Conservation (phyloP, 2,888 invertebrate genomes). For the Frankliniella fusca region DNA sequence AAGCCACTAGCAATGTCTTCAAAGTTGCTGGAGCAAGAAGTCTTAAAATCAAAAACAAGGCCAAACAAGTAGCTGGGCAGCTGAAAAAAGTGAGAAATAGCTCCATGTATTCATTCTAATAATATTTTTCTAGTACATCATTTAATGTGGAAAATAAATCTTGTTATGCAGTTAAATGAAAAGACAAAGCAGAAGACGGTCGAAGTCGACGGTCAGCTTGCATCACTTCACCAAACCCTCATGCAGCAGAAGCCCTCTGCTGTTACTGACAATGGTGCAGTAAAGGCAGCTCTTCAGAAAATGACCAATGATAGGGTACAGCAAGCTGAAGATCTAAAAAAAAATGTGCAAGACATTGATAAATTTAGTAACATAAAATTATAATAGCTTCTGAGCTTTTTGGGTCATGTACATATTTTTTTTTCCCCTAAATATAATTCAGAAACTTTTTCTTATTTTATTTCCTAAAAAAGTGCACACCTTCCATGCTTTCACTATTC, state of each 20-base stretch:
- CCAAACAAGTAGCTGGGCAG: constrained; percentile 40
- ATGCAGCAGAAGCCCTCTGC: constrained; percentile 39
- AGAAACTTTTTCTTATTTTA: constrained; percentile 16
- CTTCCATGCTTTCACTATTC: not conserved
- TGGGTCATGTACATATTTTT: constrained; percentile 8
- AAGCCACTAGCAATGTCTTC: constrained; percentile 41
- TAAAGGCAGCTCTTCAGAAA: constrained; percentile 28
- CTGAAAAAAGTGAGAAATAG: constrained; percentile 41
- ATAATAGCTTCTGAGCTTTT: constrained; percentile 31
- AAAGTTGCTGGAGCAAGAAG: constrained; percentile 44
- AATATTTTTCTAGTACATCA: constrained; percentile 1
- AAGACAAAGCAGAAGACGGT: constrained; percentile 43
- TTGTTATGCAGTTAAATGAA: constrained; percentile 39
- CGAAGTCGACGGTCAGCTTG: constrained; percentile 45
- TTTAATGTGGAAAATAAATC: constrained; percentile 3
- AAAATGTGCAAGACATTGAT: constrained; percentile 35
- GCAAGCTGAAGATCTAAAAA: constrained; percentile 33
- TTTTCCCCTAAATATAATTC: not conserved
- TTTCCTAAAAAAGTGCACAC: not conserved
- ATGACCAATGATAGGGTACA: constrained; percentile 33
- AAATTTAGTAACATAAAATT: constrained; percentile 34
- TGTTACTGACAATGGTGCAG: constrained; percentile 32
- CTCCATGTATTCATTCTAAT: not conserved
- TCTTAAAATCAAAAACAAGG: constrained; percentile 44
- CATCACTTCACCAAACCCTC: constrained; percentile 44